Evolutionary conservation across 2,113 vertebrate genomes (phyloP), one percentile per base, ranked within the genome.

Genomic region (Baryphthengus martii): DNA sequence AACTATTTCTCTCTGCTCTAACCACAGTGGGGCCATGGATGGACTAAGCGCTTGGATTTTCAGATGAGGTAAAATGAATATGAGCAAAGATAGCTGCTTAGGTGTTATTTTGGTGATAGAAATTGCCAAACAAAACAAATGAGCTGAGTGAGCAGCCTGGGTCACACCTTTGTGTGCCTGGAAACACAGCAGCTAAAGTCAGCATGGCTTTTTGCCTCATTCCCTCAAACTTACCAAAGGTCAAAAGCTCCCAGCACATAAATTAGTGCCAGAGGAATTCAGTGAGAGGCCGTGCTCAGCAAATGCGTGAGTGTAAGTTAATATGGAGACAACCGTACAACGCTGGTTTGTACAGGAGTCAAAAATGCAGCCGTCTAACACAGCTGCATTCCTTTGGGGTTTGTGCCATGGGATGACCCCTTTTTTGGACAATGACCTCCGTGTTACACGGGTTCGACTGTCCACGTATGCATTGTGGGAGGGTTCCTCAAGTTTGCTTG

Each of bases 251-350:
- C 9, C 8, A 58, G n/a, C 49, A 74, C 15, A 55, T 13, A 62
- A 89, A 81, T 25, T 14, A 53, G 24, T 1, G 6, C 5, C 29
- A 56, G 58, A 85, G 35, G 1, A 56, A 70, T 49, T 66, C n/a
- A 88, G 10, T 0, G 2, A 58, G 40, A 74, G 37, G 11, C 24
- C 26, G 31, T 0, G 1, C 13, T 45, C 6, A 8, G 6, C n/a
- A 66, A 93, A 85, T 13, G 67, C 85, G 12, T 17, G 26, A 78
- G 8, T 15, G 74, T 44, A 84, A 87, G 56, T 20, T 50, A 76
- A n/a, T 13, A 50, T 0, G 42, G 39, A 81, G 31, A 62, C 24
- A 91, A 70, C 9, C 1, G 2, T 12, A 70, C 13, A 10, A 42
- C 20, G 7, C 16, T 40, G 11, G 56, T 70, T 77, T 91, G 49